phyloP scores from a whole-genome alignment of 2,888 invertebrate genomes.

The Hypsopygia costalis region DNA sequence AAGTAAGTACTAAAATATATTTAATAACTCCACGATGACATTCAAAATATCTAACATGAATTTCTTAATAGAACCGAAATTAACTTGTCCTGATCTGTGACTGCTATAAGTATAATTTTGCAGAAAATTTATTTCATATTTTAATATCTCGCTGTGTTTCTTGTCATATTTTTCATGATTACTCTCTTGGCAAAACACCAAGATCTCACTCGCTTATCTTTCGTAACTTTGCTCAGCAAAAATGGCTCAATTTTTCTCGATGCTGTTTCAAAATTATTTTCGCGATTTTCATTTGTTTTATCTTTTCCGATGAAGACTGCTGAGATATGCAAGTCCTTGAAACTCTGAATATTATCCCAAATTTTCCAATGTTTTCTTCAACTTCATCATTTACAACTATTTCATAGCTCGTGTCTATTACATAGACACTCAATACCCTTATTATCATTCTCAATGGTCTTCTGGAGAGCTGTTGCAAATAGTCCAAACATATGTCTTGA shows the following conservation, averaged over 20 bases:
- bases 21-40: constrained; percentile 24
- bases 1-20: constrained; percentile 47
- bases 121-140: constrained; percentile 55
- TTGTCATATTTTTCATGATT: constrained; percentile 71
- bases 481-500: no score
- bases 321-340: background rate
- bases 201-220: constrained; percentile 66
- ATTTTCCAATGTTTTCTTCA: no score
- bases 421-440: no score
- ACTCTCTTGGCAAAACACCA: constrained; percentile 70
- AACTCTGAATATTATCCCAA: no score
- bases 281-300: constrained; percentile 11
- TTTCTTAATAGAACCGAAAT: background rate
- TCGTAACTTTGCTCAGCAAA: constrained; percentile 54
- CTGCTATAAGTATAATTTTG: constrained; percentile 27
- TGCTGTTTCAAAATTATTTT: constrained; percentile 25
- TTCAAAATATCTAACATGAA: constrained; percentile 7
- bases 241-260: constrained; percentile 37
- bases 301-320: background rate
- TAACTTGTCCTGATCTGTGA: no score
- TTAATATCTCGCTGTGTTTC: constrained; percentile 59
- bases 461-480: no score
- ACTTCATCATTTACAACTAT: no score
- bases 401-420: no score
- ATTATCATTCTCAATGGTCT: no score